Conservation (phyloP, 2,888 invertebrate genomes). For the Folsomia manolachei region DNA sequence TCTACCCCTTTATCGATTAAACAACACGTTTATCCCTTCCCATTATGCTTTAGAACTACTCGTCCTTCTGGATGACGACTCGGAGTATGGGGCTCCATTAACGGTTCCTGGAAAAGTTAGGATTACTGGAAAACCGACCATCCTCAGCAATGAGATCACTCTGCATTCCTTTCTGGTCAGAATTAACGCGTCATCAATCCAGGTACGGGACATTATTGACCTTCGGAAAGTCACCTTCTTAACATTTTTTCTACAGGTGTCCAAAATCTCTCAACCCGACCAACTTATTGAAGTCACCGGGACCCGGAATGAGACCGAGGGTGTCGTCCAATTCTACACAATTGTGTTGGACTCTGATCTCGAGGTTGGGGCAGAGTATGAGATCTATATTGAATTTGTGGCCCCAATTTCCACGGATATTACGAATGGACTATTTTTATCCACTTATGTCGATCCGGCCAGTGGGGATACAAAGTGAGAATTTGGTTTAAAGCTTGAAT, state of each 20-base stretch:
- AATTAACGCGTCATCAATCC: neutral
- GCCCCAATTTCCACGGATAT: neutral
- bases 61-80: constrained; percentile 10
- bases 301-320: neutral
- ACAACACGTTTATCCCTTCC: neutral
- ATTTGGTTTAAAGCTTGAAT: too few relatives aligned
- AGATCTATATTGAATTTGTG: constrained; percentile 13
- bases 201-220: neutral
- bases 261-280: neutral
- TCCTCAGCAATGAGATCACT: neutral
- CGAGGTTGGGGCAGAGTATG: neutral
- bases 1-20: neutral
- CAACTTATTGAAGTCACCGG: neutral
- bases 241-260: neutral
- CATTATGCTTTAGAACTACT: constrained; percentile 10
- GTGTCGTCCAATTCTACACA: neutral
- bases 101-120: constrained; percentile 13
- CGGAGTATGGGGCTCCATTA: neutral
- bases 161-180: neutral
- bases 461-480: neutral
- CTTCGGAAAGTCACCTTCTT: neutral
- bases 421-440: constrained; percentile 6
- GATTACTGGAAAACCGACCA: neutral
- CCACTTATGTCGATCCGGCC: constrained; percentile 11
- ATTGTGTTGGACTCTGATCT: neutral